Evolutionary conservation across 2,888 invertebrate genomes (phyloP).

Genomic region (Xestia ashworthii): DNA sequence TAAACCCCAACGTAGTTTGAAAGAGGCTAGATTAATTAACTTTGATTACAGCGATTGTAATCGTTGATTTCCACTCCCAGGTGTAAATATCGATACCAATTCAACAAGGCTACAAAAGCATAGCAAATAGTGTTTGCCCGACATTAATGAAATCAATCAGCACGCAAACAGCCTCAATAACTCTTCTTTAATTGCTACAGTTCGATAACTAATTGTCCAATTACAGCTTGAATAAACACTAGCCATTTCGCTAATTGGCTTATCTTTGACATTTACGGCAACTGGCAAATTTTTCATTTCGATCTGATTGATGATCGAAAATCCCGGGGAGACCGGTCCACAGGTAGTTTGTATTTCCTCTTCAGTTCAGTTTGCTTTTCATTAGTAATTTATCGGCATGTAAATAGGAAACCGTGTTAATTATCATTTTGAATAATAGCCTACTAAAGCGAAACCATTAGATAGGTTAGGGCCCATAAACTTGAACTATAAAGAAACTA

Average conservation of each 20-base stretch:
- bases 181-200: slow-evolving; percentile 26
- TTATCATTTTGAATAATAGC: neutral
- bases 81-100: neutral
- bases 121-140: neutral
- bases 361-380: neutral
- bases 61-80: neutral
- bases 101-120: neutral
- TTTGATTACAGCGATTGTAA: neutral
- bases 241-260: slow-evolving; percentile 34
- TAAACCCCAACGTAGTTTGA: neutral
- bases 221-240: slow-evolving; percentile 21
- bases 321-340: neutral
- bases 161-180: slow-evolving; percentile 12
- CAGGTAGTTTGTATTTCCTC: slow-evolving; percentile 5
- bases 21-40: neutral
- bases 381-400: neutral
- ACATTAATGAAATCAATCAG: neutral
- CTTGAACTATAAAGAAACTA: neutral
- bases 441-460: neutral
- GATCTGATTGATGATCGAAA: neutral
- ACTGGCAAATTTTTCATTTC: slow-evolving; percentile 22
- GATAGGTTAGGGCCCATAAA: neutral
- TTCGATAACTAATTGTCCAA: slow-evolving; percentile 31
- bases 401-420: neutral
- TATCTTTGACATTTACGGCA: slow-evolving; percentile 16